phyloP scores from a whole-genome alignment of 2,888 invertebrate genomes.

The Axea sp. region DNA sequence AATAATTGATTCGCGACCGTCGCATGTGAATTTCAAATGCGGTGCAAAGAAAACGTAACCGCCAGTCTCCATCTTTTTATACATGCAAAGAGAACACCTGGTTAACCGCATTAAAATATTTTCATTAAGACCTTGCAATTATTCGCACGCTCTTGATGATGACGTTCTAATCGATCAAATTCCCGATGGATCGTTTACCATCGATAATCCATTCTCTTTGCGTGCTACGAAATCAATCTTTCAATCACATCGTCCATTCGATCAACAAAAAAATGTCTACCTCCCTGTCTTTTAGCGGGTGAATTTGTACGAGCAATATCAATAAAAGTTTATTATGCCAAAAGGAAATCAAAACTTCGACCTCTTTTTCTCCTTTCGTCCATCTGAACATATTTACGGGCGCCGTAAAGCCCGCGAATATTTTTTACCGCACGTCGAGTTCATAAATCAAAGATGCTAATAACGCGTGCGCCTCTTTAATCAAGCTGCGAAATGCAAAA shows the following conservation, averaged over 20 bases:
- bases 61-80: constrained; percentile 55
- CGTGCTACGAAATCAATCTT: constrained; percentile 47
- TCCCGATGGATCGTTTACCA: constrained; percentile 18
- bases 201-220: constrained; percentile 26
- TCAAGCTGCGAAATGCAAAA: constrained; percentile 59
- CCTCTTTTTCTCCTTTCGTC: background rate
- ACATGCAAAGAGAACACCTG: constrained; percentile 55
- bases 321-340: constrained; percentile 52
- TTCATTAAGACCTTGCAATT: constrained; percentile 59
- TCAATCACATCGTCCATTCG: constrained; percentile 28
- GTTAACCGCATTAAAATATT: constrained; percentile 55
- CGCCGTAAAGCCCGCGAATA: constrained; percentile 48
- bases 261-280: constrained; percentile 12
- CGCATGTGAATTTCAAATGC: constrained; percentile 61
- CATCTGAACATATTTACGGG: constrained; percentile 44
- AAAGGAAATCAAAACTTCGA: constrained; percentile 28
- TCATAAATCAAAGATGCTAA: constrained; percentile 61
- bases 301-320: constrained; percentile 31
- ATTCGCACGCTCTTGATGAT: constrained; percentile 59
- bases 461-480: constrained; percentile 60
- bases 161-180: constrained; percentile 57
- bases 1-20: constrained; percentile 56
- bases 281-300: too few relatives aligned
- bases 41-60: constrained; percentile 43
- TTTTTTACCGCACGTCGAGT: constrained; percentile 58